Conservation (phyloP, 2,888 invertebrate species). For the Dynastes hyllus region DNA sequence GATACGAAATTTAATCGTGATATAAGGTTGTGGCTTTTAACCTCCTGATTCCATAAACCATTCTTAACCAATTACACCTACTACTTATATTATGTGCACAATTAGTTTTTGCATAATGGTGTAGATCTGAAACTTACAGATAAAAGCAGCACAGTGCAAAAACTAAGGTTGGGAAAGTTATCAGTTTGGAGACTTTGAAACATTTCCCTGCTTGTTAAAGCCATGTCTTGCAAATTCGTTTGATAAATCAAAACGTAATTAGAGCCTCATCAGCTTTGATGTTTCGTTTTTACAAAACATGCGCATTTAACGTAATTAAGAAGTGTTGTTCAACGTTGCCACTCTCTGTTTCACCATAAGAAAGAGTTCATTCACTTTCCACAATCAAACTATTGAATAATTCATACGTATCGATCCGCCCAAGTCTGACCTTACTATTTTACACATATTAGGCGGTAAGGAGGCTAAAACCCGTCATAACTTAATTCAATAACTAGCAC, state of each 20-base stretch:
- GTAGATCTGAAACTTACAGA: too few relatives aligned
- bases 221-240: neutral
- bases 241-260: neutral
- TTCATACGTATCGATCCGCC: slow-evolving; percentile 71
- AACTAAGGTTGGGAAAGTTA: too few relatives aligned
- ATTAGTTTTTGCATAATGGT: too few relatives aligned
- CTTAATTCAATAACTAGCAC: slow-evolving; percentile 19
- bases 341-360: slow-evolving; percentile 44
- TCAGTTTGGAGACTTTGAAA: too few relatives aligned
- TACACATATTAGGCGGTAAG: slow-evolving; percentile 70
- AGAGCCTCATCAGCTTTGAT: neutral
- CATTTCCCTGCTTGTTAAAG: too few relatives aligned
- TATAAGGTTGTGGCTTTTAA: too few relatives aligned
- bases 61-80: too few relatives aligned
- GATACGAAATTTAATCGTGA: too few relatives aligned
- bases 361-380: slow-evolving; percentile 71
- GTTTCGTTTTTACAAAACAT: slow-evolving; percentile 3
- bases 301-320: slow-evolving; percentile 9
- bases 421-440: slow-evolving; percentile 71
- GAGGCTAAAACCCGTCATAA: slow-evolving; percentile 44
- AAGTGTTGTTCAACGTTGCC: slow-evolving; percentile 21
- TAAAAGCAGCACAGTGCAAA: too few relatives aligned
- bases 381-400: slow-evolving; percentile 70
- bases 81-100: too few relatives aligned
- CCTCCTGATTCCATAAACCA: too few relatives aligned